These are phyloP conservation scores for Holothuria scabra DNA, from an alignment of 53 echinoderm and acorn worm genomes.

Conservation along the genomic window DNA sequence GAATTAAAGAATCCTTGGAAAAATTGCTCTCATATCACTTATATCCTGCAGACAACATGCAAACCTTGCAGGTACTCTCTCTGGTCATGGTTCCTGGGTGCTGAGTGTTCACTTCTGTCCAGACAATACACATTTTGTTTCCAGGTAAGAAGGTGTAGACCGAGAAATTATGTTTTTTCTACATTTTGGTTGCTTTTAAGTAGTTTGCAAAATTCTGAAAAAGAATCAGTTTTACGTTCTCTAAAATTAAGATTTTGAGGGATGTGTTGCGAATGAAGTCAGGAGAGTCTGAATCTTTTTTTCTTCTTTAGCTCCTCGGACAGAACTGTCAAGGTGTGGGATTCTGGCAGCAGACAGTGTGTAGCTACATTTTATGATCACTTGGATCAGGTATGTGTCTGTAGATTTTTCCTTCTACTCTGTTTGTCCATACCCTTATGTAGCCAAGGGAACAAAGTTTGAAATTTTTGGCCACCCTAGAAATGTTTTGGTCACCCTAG, in stretches of 20 bases:
- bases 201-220: no score
- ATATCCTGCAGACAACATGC: conserved; percentile 77
- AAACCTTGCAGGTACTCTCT: conserved; percentile 90
- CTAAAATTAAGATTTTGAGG: no score
- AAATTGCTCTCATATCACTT: background rate
- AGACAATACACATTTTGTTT: conserved; percentile 97
- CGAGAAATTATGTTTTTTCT: no score
- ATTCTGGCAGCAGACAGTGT: conserved; percentile 87
- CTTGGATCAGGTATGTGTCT: conserved; percentile 79
- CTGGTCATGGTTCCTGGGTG: conserved; percentile 96
- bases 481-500: no score
- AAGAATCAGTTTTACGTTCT: no score
- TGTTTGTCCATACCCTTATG: no score
- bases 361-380: conserved; percentile 98
- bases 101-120: conserved; percentile 95
- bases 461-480: no score
- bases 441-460: no score
- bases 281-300: background rate
- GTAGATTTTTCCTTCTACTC: background rate
- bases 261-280: no score
- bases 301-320: conserved; percentile 78
- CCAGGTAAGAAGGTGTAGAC: conserved; percentile 64
- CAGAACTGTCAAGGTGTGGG: conserved; percentile 97
- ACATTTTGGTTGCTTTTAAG: no score
- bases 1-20: no score